Percentiles rank a stretch among this genome's conserved stretches.
Conservation (phyloP, 1,140 invertebrate species). For the Brachionus sp. region DNA sequence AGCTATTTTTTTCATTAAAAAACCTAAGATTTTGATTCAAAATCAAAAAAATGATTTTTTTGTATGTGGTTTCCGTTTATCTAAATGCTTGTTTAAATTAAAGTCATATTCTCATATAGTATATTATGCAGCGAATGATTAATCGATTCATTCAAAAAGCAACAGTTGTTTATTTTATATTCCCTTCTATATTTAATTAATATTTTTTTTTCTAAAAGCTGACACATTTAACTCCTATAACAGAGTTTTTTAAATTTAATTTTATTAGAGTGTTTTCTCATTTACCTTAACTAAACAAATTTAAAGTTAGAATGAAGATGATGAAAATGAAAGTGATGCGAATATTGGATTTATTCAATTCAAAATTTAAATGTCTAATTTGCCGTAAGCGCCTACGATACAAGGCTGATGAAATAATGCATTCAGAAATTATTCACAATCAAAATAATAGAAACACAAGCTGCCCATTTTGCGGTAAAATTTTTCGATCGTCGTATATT, state of each 20-base stretch:
- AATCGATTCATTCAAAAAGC: neutral
- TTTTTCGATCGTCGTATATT: neutral
- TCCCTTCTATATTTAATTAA: neutral
- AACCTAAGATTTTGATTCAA: neutral
- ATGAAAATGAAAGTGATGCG: neutral
- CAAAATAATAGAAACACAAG: neutral
- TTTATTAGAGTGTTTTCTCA: neutral
- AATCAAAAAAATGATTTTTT: neutral
- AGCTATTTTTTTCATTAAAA: neutral
- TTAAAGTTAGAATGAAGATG: neutral
- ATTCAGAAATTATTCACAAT: neutral
- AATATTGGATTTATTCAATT: constrained; percentile 38
- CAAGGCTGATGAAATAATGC: constrained; percentile 43
- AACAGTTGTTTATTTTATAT: neutral
- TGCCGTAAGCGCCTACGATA: neutral
- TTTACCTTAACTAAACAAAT: neutral
- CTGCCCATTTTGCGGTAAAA: neutral
- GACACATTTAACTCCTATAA: neutral
- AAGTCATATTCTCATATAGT: neutral
- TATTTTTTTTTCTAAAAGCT: neutral
- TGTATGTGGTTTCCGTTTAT: neutral
- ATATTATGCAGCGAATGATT: neutral
- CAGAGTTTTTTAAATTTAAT: neutral
- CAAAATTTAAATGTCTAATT: constrained; percentile 30
- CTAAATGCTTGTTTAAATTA: neutral